Conservation (phyloP, 1,140 invertebrate species). For the Nylanderia fulva region DNA sequence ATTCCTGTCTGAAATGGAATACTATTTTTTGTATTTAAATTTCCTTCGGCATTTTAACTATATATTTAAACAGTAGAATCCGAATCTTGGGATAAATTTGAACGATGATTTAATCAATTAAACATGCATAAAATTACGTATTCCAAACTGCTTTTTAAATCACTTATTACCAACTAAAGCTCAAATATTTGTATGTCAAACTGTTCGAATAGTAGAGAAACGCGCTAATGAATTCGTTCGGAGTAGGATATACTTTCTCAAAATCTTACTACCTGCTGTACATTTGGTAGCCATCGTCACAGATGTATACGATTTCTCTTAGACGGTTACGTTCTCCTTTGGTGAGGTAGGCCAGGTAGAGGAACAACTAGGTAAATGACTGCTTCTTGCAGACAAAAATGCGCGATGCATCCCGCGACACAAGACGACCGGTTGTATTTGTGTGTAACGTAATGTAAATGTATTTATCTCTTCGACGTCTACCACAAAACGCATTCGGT, state of each 20-base stretch:
- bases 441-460: neutral
- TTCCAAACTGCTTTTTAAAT: too few species aligned
- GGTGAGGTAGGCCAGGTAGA: neutral
- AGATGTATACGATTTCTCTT: neutral
- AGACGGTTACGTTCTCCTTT: neutral
- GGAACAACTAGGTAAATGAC: neutral
- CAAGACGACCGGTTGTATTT: neutral
- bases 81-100: too few species aligned
- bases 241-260: too few species aligned
- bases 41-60: neutral
- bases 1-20: neutral
- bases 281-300: neutral
- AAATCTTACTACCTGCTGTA: too few species aligned
- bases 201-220: too few species aligned
- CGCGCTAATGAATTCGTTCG: too few species aligned
- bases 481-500: constrained; percentile 6
- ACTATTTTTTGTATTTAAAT: neutral
- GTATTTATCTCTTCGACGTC: neutral
- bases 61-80: neutral
- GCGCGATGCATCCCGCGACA: neutral
- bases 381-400: neutral
- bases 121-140: too few species aligned
- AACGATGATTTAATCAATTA: too few species aligned
- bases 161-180: too few species aligned
- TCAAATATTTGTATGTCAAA: too few species aligned